phyloP scores from a whole-genome alignment of 1,140 invertebrate genomes.

The Drosophila parvula region DNA sequence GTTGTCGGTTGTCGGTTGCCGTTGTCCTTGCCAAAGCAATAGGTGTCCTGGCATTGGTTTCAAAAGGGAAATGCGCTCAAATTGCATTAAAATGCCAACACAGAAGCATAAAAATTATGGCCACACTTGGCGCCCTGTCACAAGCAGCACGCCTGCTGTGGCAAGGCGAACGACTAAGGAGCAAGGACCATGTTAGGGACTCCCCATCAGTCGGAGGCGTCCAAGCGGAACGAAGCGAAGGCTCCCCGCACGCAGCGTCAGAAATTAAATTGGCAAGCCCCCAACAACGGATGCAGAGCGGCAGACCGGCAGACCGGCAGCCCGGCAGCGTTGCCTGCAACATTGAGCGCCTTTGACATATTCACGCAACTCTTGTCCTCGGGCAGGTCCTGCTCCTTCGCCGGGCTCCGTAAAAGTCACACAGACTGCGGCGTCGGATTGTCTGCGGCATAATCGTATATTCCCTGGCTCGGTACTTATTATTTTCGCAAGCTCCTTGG shows the following conservation, averaged over 20 bases:
- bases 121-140: slow-evolving; percentile 74
- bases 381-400: slow-evolving; percentile 29
- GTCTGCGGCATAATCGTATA: slow-evolving; percentile 82
- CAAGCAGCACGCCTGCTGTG: slow-evolving; percentile 79
- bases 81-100: slow-evolving; percentile 81
- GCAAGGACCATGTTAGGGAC: slow-evolving; percentile 16
- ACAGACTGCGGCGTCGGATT: slow-evolving; percentile 60
- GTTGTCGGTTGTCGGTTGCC: slow-evolving; percentile 51
- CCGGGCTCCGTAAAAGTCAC: slow-evolving; percentile 8
- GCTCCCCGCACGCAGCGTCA: slow-evolving; percentile 73
- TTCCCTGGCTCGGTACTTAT: slow-evolving; percentile 72
- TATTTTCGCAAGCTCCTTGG: slow-evolving; percentile 48
- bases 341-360: slow-evolving; percentile 82
- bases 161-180: slow-evolving; percentile 21
- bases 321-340: slow-evolving; percentile 57
- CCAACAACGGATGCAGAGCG: slow-evolving; percentile 62
- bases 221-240: slow-evolving; percentile 79
- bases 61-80: slow-evolving; percentile 81
- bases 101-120: slow-evolving; percentile 81
- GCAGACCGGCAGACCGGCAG: too few species aligned
- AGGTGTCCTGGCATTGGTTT: slow-evolving; percentile 82
- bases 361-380: slow-evolving; percentile 72
- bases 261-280: slow-evolving; percentile 82
- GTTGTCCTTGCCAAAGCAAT: slow-evolving; percentile 79
- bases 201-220: slow-evolving; percentile 72